Percentiles rank a stretch among this genome's conserved stretches.
Evolutionary conservation across 2,113 vertebrate genomes (phyloP).

Genomic region (Theropithecus gelada): DNA sequence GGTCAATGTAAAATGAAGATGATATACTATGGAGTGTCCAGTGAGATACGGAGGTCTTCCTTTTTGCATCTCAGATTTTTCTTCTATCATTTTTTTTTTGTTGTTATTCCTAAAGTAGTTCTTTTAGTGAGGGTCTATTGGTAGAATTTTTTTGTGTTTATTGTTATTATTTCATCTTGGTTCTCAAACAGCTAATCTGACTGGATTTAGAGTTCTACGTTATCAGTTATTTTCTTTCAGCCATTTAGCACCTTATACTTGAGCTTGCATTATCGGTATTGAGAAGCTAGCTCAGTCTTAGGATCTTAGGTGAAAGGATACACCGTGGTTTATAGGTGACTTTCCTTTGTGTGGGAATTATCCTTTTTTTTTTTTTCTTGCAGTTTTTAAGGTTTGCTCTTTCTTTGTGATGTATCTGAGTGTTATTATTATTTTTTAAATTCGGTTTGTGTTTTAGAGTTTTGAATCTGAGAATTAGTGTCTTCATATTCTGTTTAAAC

Average conservation of each 20-base stretch:
- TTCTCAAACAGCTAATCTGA: neutral
- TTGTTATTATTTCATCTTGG: neutral
- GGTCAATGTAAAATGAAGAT: neutral
- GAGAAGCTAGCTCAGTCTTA: neutral
- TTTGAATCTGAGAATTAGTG: neutral
- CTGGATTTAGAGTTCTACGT: neutral
- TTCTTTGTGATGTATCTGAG: neutral
- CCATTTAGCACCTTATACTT: neutral
- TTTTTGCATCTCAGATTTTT: neutral
- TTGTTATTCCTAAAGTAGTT: neutral
- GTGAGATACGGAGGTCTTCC: neutral
- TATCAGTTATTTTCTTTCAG: neutral
- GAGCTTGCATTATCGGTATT: neutral
- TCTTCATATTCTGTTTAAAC: neutral
- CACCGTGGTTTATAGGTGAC: neutral
- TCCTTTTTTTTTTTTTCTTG: neutral
- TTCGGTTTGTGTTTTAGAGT: neutral
- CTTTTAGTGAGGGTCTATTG: neutral
- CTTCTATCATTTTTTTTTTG: neutral
- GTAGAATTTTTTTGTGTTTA: neutral
- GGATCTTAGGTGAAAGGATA: no score
- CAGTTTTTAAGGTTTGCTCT: neutral
- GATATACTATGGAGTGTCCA: neutral
- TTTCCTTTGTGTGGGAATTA: neutral
- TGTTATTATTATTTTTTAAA: neutral